A percentile compares a stretch with the other conserved stretches of the same genome.
Evolutionary conservation across 2,888 invertebrate species (phyloP).

Genomic region (Pristionchus mayeri): DNA sequence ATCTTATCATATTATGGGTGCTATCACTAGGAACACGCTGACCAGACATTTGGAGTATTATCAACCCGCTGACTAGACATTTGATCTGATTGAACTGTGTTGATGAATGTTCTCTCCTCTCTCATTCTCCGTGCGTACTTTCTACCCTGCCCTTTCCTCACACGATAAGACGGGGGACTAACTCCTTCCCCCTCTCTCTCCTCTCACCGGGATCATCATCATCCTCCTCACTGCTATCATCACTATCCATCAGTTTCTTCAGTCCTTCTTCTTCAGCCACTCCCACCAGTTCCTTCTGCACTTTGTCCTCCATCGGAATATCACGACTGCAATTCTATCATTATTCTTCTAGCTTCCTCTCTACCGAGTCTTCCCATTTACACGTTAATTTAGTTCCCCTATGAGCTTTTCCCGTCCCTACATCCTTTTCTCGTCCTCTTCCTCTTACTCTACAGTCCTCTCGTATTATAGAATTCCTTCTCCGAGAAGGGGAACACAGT

Average conservation of each 20-base stretch:
- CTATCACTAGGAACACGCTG: neutral
- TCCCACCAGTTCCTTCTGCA: constrained; percentile 87
- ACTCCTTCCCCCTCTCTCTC: neutral
- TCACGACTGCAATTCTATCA: constrained; percentile 67
- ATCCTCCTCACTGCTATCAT: constrained; percentile 90
- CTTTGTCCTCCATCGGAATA: constrained; percentile 79
- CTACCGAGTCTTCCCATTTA: neutral
- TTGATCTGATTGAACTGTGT: constrained; percentile 11
- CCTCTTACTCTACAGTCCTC: neutral
- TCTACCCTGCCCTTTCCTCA: constrained; percentile 15
- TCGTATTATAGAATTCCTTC: neutral
- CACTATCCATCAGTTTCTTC: constrained; percentile 83
- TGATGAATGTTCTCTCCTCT: neutral
- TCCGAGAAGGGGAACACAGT: neutral
- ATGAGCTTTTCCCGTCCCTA: neutral
- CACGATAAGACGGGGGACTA: neutral
- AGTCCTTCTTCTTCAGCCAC: constrained; percentile 93
- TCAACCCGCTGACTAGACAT: constrained; percentile 11
- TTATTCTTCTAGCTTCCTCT: neutral
- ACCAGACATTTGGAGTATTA: neutral
- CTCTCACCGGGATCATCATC: constrained; percentile 81
- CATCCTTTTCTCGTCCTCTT: neutral
- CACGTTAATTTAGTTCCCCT: no score
- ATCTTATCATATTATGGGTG: neutral
- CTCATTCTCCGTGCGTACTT: constrained; percentile 14